phyloP scores from a whole-genome alignment of 2,113 vertebrate genomes.

The Festucalex cinctus region DNA sequence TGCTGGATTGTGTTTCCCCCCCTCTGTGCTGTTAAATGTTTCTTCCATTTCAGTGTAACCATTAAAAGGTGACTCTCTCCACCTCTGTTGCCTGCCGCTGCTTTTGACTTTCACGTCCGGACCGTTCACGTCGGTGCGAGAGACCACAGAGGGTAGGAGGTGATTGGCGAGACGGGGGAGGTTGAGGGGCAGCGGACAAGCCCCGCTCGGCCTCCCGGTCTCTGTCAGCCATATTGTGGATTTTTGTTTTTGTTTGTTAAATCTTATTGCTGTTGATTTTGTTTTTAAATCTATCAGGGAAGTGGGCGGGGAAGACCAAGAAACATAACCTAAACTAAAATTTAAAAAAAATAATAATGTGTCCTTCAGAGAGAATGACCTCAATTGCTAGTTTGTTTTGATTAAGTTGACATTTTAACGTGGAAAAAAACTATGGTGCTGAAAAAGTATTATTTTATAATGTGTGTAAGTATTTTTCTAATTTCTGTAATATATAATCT shows the following conservation, averaged over 20 bases:
- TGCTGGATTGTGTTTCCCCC: slow-evolving; percentile 54
- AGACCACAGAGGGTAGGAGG: slow-evolving; percentile 35
- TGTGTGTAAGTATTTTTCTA: slow-evolving; percentile 80
- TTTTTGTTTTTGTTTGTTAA: slow-evolving; percentile 31
- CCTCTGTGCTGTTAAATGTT: slow-evolving; percentile 61
- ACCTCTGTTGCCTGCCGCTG: slow-evolving; percentile 50
- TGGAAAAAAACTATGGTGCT: slow-evolving; percentile 68
- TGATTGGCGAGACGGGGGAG: slow-evolving; percentile 36
- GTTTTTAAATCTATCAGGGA: slow-evolving; percentile 35
- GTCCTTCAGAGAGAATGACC: slow-evolving; percentile 44
- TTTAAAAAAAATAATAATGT: slow-evolving; percentile 38
- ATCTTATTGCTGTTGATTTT: slow-evolving; percentile 31
- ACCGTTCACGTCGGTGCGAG: background rate
- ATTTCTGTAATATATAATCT: slow-evolving; percentile 83
- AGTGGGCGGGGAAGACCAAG: slow-evolving; percentile 28
- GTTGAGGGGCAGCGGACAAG: slow-evolving; percentile 8
- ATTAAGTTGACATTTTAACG: slow-evolving; percentile 53
- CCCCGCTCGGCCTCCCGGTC: background rate
- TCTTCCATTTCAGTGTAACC: slow-evolving; percentile 62
- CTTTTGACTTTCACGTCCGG: background rate
- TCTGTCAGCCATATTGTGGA: slow-evolving; percentile 4
- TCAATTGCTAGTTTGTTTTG: slow-evolving; percentile 50
- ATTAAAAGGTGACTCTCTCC: slow-evolving; percentile 72
- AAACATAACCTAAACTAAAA: slow-evolving; percentile 13
- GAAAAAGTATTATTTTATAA: slow-evolving; percentile 74